Percentiles rank a stretch among this genome's conserved stretches.
Conservation (phyloP, 1,140 invertebrate genomes). For the Drosophila eugracilis region DNA sequence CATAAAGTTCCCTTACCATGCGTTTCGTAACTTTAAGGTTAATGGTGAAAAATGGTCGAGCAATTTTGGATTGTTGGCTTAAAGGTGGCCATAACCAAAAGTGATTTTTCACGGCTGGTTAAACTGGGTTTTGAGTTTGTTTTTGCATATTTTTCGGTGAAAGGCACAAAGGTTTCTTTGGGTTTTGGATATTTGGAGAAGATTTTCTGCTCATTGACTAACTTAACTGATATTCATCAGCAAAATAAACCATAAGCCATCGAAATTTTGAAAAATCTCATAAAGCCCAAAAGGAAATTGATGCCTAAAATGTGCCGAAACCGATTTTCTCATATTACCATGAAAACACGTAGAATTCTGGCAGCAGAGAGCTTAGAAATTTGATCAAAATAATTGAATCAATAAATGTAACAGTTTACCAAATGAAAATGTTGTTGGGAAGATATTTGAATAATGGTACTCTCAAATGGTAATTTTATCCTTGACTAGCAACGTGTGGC, state of each 20-base stretch:
- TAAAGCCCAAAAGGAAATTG: no score
- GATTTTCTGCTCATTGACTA: no score
- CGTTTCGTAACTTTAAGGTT: conserved; percentile 27
- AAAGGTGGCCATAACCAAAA: not conserved
- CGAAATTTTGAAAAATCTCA: no score
- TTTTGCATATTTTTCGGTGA: no score
- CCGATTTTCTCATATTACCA: not conserved
- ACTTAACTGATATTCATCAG: no score
- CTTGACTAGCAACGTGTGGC: conserved; percentile 7
- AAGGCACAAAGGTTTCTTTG: no score
- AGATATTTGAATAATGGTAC: not conserved
- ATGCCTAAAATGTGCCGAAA: not conserved
- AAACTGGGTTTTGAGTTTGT: not conserved
- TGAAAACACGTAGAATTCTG: conserved; percentile 2
- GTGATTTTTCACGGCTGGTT: not conserved
- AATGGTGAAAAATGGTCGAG: not conserved
- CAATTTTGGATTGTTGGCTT: not conserved
- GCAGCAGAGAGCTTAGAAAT: conserved; percentile 4
- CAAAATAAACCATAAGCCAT: no score
- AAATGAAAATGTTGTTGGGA: not conserved
- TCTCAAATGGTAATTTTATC: conserved; percentile 24
- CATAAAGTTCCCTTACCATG: conserved; percentile 43
- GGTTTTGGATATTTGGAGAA: no score
- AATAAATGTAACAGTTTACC: not conserved
- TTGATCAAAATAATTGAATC: conserved; percentile 12